A percentile compares a stretch with the other conserved stretches of the same genome.
phyloP scores from a whole-genome alignment of 2,797 vertebrate genomes.

The Pangasius krempfi region DNA sequence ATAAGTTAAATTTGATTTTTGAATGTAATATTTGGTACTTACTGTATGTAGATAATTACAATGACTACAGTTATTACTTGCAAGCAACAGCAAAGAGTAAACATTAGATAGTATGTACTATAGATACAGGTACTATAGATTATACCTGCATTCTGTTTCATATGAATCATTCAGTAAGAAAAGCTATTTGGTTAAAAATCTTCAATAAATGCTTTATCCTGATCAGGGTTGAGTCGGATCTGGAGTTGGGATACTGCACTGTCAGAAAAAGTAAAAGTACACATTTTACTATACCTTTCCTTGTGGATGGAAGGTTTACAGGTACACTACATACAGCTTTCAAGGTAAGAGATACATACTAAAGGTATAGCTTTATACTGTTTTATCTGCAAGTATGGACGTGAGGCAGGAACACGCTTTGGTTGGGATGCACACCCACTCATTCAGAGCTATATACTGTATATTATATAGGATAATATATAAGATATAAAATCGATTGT shows the following conservation, averaged over 20 bases:
- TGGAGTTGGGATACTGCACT: too few species aligned
- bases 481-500: background rate
- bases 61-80: background rate
- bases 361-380: background rate
- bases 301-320: background rate
- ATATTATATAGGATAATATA: too few species aligned
- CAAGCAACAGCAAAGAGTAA: background rate
- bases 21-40: background rate
- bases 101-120: background rate
- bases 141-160: too few species aligned
- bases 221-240: too few species aligned
- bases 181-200: too few species aligned
- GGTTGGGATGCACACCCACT: too few species aligned
- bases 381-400: background rate
- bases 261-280: too few species aligned
- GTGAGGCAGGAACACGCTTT: too few species aligned
- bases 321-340: background rate
- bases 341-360: background rate
- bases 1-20: background rate
- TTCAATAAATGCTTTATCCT: too few species aligned
- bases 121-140: too few species aligned
- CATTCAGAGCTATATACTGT: too few species aligned
- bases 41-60: background rate
- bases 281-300: background rate
- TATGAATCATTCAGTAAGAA: too few species aligned